Evolutionary conservation across 2,888 invertebrate genomes (phyloP).

Genomic region (Cerastis leucographa): DNA sequence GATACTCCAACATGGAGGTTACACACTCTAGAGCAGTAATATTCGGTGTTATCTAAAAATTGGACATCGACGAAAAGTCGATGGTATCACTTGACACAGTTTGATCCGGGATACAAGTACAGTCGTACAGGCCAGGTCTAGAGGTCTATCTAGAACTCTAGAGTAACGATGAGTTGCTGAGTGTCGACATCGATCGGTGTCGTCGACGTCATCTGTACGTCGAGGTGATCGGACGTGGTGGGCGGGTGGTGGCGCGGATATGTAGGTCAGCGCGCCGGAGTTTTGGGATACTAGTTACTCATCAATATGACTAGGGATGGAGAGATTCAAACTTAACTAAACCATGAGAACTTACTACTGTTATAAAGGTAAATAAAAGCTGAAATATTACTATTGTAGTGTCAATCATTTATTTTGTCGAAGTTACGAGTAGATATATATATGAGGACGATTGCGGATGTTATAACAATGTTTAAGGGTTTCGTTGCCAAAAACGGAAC

Average conservation of each 20-base stretch:
- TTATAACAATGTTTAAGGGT: not conserved
- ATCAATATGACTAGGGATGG: not conserved
- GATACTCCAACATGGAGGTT: not conserved
- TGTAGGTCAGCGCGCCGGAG: slow-evolving; percentile 31
- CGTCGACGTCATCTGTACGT: slow-evolving; percentile 8
- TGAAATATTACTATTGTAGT: not conserved
- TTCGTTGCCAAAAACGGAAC: not conserved
- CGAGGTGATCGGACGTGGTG: not conserved
- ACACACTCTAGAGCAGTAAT: not conserved
- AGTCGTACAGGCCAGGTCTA: not conserved
- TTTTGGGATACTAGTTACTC: not conserved
- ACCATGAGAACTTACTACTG: not conserved
- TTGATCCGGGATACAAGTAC: not conserved
- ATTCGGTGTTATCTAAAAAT: not conserved
- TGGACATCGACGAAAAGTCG: not conserved
- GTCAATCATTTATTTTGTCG: too few relatives aligned
- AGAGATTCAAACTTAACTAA: not conserved
- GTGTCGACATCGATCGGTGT: slow-evolving; percentile 29
- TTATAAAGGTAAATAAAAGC: not conserved
- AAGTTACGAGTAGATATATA: too few relatives aligned
- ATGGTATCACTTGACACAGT: slow-evolving; percentile 3
- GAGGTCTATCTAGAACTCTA: not conserved
- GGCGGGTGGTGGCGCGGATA: slow-evolving; percentile 4
- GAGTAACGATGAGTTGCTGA: slow-evolving; percentile 35
- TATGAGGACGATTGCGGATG: not conserved